Evolutionary conservation across 2,797 vertebrate genomes (phyloP).

Genomic region (Periophthalmus magnuspinnatus): DNA sequence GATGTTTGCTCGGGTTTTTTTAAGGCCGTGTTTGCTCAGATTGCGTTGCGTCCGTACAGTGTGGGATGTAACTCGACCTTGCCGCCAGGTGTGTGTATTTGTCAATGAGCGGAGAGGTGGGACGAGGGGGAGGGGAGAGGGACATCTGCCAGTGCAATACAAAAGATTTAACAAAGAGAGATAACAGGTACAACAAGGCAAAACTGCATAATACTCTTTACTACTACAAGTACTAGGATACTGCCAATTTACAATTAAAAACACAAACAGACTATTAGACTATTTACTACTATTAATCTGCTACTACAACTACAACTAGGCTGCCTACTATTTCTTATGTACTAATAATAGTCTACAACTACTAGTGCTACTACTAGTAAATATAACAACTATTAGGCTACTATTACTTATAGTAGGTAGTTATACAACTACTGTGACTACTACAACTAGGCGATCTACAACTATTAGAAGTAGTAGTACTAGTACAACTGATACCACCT

Average conservation of each 20-base stretch:
- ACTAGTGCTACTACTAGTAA: too few relatives aligned
- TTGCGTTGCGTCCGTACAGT: conserved; percentile 61
- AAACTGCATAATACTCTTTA: background rate
- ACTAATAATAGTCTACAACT: background rate
- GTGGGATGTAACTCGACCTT: conserved; percentile 95
- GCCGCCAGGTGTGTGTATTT: conserved; percentile 81
- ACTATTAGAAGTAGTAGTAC: background rate
- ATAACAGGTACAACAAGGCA: conserved; percentile 19
- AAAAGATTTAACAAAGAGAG: conserved; percentile 85
- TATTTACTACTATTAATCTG: background rate
- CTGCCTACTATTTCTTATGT: background rate
- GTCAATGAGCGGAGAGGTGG: conserved; percentile 35
- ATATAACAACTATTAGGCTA: background rate
- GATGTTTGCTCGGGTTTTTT: background rate
- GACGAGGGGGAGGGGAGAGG: conserved; percentile 65
- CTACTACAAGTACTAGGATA: background rate
- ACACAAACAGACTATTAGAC: background rate
- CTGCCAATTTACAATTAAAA: background rate
- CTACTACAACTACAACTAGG: background rate
- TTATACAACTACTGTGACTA: background rate
- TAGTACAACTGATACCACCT: too few relatives aligned
- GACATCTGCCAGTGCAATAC: conserved; percentile 94
- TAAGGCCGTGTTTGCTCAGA: conserved; percentile 11
- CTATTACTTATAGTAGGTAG: background rate
- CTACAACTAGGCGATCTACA: too few relatives aligned